Evolutionary conservation across 2,888 invertebrate species (phyloP).

Genomic region (Stomorhina lunata): DNA sequence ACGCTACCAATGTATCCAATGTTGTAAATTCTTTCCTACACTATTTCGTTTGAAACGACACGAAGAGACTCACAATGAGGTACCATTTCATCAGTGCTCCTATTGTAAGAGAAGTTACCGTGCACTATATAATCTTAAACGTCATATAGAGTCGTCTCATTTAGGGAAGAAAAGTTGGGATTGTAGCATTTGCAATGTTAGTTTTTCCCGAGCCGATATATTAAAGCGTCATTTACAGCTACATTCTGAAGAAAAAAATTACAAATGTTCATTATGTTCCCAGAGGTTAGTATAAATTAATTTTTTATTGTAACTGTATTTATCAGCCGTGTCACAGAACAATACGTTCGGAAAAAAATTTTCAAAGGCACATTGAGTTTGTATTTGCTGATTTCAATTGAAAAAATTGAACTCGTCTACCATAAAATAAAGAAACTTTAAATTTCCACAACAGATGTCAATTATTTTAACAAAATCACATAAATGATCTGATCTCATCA

Average conservation of each 20-base stretch:
- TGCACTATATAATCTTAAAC: slow-evolving; percentile 64
- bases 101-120: slow-evolving; percentile 64
- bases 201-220: slow-evolving; percentile 66
- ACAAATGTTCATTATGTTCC: slow-evolving; percentile 64
- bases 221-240: slow-evolving; percentile 67
- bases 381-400: no score
- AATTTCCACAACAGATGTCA: no score
- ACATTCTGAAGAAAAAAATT: slow-evolving; percentile 62
- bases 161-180: slow-evolving; percentile 43
- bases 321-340: no score
- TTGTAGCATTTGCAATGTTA: slow-evolving; percentile 63
- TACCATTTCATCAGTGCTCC: slow-evolving; percentile 52
- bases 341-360: no score
- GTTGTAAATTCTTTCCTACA: slow-evolving; percentile 67
- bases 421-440: no score
- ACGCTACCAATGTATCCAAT: slow-evolving; percentile 67
- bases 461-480: no score
- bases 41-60: slow-evolving; percentile 66
- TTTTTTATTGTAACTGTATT: no score
- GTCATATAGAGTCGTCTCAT: slow-evolving; percentile 67
- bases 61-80: slow-evolving; percentile 63
- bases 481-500: no score
- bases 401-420: no score
- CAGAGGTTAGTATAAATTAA: slow-evolving; percentile 64
- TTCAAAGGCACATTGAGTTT: no score